phyloP scores from a whole-genome alignment of 2,888 invertebrate genomes.

The Ligdia adustata region DNA sequence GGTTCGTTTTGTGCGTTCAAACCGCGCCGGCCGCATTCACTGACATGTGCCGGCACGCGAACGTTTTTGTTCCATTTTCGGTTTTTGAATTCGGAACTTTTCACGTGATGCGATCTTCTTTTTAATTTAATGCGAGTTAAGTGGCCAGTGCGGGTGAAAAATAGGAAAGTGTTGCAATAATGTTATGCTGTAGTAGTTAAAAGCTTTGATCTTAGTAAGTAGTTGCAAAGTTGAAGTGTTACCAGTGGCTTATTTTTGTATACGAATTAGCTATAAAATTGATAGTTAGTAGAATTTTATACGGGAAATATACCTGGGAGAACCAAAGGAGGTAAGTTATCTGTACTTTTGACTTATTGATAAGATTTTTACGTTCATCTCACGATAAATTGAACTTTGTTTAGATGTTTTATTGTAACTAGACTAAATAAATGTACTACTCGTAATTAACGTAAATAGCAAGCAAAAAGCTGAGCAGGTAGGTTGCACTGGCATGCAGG shows the following conservation, averaged over 20 bases:
- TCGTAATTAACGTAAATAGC: too few relatives aligned
- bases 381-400: too few relatives aligned
- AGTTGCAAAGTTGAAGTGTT: neutral
- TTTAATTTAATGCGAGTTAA: slow-evolving; percentile 38
- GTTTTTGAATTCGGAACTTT: slow-evolving; percentile 55
- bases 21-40: slow-evolving; percentile 72
- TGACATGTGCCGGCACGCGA: slow-evolving; percentile 79
- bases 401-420: too few relatives aligned
- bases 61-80: slow-evolving; percentile 72
- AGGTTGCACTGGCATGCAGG: slow-evolving; percentile 60
- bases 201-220: too few relatives aligned
- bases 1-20: slow-evolving; percentile 59
- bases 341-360: too few relatives aligned
- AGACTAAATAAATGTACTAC: too few relatives aligned
- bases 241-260: slow-evolving; percentile 1
- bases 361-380: too few relatives aligned
- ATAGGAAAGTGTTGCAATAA: slow-evolving; percentile 6
- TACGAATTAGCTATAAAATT: slow-evolving; percentile 9
- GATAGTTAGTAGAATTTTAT: too few relatives aligned
- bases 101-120: slow-evolving; percentile 59
- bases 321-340: too few relatives aligned
- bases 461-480: too few relatives aligned
- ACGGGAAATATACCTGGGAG: too few relatives aligned
- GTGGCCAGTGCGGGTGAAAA: slow-evolving; percentile 31
- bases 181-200: neutral